Conservation (phyloP, 2,888 invertebrate species). For the Hemithea aestivaria region DNA sequence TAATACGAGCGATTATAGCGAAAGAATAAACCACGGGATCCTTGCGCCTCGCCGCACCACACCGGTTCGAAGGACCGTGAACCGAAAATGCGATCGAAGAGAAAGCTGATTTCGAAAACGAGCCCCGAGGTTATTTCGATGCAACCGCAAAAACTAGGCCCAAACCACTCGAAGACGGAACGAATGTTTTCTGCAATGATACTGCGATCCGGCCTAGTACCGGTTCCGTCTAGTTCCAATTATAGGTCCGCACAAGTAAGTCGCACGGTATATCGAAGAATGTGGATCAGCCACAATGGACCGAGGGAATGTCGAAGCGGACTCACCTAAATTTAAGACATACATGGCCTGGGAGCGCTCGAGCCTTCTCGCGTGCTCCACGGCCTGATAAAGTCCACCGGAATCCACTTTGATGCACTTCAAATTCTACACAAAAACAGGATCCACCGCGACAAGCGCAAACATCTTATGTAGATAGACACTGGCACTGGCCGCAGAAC, state of each 20-base stretch:
- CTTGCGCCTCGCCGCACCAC: conserved; percentile 1
- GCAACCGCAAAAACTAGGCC: conserved; percentile 46
- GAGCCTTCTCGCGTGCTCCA: conserved; percentile 74
- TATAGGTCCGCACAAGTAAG: conserved; percentile 46
- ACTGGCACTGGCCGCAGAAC: conserved; percentile 52
- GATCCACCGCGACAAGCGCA: conserved; percentile 64
- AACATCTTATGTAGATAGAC: conserved; percentile 66
- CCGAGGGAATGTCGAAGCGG: conserved; percentile 51
- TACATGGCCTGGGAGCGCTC: conserved; percentile 78
- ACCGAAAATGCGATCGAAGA: conserved; percentile 33
- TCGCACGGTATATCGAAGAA: conserved; percentile 42
- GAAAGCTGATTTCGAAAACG: conserved; percentile 51
- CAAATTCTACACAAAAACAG: conserved; percentile 61
- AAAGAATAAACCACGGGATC: conserved; percentile 31
- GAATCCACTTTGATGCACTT: conserved; percentile 75
- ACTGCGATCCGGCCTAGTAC: conserved; percentile 49
- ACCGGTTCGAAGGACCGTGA: conserved; percentile 17
- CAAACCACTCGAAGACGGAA: conserved; percentile 21
- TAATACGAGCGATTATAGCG: conserved; percentile 53
- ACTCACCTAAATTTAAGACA: conserved; percentile 79
- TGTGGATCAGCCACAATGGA: conserved; percentile 49
- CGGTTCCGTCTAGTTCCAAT: conserved; percentile 67
- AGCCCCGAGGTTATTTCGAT: conserved; percentile 43
- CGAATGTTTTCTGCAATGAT: conserved; percentile 23
- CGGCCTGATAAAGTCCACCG: conserved; percentile 73